Percentiles rank a stretch among this genome's conserved stretches.
phyloP scores from a whole-genome alignment of 2,113 vertebrate species.

The Seriola rivoliana region DNA sequence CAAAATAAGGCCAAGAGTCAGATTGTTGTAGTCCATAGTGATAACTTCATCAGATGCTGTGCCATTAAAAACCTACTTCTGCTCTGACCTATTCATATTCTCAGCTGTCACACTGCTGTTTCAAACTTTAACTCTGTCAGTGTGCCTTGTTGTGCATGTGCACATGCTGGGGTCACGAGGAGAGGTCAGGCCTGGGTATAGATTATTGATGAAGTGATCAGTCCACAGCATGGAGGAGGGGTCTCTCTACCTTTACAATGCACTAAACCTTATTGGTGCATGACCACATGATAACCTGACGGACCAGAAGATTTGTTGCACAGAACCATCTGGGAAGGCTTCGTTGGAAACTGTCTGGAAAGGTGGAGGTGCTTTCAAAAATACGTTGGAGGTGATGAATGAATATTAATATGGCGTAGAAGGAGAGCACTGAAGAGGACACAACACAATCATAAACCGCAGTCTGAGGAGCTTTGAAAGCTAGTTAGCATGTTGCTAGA shows the following conservation, averaged over 20 bases:
- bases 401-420: no score
- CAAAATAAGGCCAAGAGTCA: not conserved
- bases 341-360: no score
- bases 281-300: not conserved
- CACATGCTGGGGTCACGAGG: constrained; percentile 3
- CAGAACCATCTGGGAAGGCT: no score
- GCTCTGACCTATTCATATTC: not conserved
- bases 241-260: not conserved
- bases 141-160: constrained; percentile 9
- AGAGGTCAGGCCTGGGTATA: constrained; percentile 27
- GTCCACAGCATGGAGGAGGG: constrained; percentile 14
- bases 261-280: not conserved
- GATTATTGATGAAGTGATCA: constrained; percentile 60
- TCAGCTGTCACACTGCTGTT: not conserved
- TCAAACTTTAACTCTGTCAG: not conserved
- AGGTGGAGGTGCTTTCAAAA: no score
- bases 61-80: not conserved
- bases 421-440: no score
- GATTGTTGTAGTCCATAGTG: not conserved
- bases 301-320: no score
- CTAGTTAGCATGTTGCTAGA: no score
- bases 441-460: no score
- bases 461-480: no score
- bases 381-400: no score
- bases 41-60: not conserved